phyloP scores from a whole-genome alignment of 2,113 vertebrate species.

The Xenopus laevis region DNA sequence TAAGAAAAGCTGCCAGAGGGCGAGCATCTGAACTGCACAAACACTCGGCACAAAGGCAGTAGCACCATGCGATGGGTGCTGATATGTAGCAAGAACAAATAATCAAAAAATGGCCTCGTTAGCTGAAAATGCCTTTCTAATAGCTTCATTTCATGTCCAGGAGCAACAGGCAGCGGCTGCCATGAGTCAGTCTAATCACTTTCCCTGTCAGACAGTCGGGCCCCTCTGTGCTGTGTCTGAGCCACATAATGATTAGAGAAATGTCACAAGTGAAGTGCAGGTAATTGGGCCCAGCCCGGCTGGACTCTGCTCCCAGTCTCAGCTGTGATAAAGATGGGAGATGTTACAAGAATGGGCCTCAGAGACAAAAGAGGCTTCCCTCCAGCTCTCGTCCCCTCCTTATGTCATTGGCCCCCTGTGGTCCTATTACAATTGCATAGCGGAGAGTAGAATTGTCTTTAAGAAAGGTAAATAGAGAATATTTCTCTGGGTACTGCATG shows the following conservation, averaged over 20 bases:
- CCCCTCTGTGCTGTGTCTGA: slow-evolving; percentile 56
- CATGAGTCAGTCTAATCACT: slow-evolving; percentile 58
- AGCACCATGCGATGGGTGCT: slow-evolving; percentile 42
- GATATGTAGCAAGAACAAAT: neutral
- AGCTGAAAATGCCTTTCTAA: slow-evolving; percentile 50
- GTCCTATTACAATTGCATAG: too few species aligned
- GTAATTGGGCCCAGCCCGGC: slow-evolving; percentile 50
- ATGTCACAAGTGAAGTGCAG: slow-evolving; percentile 55
- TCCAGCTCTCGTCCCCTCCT: slow-evolving; percentile 20
- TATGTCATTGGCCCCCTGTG: neutral
- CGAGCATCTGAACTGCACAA: too few species aligned
- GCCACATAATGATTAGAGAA: slow-evolving; percentile 51
- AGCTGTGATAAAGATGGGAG: slow-evolving; percentile 17
- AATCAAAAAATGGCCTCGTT: slow-evolving; percentile 55
- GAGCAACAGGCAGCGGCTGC: slow-evolving; percentile 49
- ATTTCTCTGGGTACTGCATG: too few species aligned
- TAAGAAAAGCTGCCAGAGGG: too few species aligned
- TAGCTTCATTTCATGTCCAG: slow-evolving; percentile 52
- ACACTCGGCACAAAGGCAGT: neutral
- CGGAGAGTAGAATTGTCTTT: too few species aligned
- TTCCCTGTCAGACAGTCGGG: slow-evolving; percentile 53
- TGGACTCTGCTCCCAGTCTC: slow-evolving; percentile 17
- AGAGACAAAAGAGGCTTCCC: neutral
- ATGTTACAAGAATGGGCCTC: too few species aligned
- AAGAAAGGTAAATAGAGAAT: too few species aligned